These are phyloP conservation scores for Dasypus novemcinctus DNA, from an alignment of 2,113 vertebrate species.

Conservation along the genomic window DNA sequence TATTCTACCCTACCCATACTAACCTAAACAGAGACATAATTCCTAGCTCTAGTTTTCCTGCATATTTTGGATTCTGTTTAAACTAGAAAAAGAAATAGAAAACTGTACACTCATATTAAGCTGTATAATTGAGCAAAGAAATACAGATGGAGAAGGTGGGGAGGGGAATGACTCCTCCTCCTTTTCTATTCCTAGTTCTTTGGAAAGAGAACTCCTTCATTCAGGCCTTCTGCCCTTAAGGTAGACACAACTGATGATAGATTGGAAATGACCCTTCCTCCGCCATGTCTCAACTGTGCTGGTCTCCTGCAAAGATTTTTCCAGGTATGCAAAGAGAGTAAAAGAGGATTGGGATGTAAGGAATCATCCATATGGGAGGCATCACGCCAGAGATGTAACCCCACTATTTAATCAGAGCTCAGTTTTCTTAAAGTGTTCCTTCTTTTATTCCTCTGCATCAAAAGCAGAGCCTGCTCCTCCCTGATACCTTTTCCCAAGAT, in stretches of 20 bases:
- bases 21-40: not conserved
- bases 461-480: rapidly evolving
- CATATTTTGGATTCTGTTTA: not conserved
- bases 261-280: not conserved
- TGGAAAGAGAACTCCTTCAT: not conserved
- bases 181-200: not conserved
- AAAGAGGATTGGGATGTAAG: not conserved
- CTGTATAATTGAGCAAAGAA: not conserved
- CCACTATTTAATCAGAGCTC: not conserved
- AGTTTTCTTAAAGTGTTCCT: not conserved
- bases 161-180: not conserved
- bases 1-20: not conserved
- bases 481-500: not conserved
- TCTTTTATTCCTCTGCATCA: not conserved
- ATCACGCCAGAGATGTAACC: not conserved
- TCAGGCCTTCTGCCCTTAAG: not conserved
- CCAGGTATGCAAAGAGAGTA: not conserved
- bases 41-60: not conserved
- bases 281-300: not conserved
- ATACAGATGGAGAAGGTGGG: not conserved
- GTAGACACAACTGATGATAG: not conserved
- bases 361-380: rapidly evolving
- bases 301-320: not conserved
- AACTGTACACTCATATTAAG: not conserved
- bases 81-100: not conserved